These are phyloP conservation scores for Elanus axillaris DNA, from an alignment of 2,113 vertebrate genomes.

Conservation along the genomic window DNA sequence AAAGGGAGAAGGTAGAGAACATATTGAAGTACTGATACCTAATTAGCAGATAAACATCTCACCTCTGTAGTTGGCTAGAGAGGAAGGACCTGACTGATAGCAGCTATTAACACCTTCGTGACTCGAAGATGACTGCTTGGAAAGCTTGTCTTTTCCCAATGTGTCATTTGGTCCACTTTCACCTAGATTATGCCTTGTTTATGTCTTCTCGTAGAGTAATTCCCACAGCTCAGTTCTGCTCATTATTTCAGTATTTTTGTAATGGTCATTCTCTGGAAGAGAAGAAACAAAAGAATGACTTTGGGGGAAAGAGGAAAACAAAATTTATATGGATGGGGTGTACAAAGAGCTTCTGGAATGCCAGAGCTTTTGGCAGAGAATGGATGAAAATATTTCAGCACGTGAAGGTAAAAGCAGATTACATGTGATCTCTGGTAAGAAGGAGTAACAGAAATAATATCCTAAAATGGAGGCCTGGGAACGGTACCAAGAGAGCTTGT, in stretches of 20 bases:
- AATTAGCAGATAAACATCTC: slow-evolving; percentile 29
- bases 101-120: neutral
- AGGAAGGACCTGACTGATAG: neutral
- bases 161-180: neutral
- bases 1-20: neutral
- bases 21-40: neutral
- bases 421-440: neutral
- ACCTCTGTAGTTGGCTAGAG: neutral
- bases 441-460: neutral
- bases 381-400: neutral
- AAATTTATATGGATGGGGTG: neutral
- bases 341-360: neutral
- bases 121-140: neutral
- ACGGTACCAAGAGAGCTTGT: neutral
- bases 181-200: neutral
- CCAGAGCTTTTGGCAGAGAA: neutral
- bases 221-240: neutral
- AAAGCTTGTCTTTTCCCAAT: neutral
- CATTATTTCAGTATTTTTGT: neutral
- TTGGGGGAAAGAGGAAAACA: neutral
- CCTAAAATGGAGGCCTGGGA: neutral
- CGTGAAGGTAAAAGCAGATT: neutral
- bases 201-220: neutral
- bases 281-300: neutral
- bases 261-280: neutral